Evolutionary conservation across 2,888 invertebrate species (phyloP).

Genomic region (Orthosia cruda): DNA sequence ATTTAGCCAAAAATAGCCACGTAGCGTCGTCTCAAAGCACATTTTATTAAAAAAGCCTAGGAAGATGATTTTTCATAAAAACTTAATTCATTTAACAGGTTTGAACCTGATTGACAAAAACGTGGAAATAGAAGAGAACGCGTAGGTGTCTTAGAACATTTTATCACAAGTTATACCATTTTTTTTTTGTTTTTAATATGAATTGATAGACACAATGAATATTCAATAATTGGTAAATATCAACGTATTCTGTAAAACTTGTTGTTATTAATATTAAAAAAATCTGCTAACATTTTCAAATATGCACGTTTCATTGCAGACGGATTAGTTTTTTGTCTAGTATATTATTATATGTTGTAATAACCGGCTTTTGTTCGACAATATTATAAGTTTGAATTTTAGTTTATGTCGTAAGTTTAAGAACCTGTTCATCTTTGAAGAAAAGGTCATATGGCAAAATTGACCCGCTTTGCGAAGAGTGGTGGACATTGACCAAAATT

Average conservation of each 20-base stretch:
- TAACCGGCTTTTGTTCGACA: constrained; percentile 37
- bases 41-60: no score
- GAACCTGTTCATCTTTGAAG: constrained; percentile 5
- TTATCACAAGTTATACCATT: no score
- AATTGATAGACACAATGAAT: constrained; percentile 3
- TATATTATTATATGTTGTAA: constrained; percentile 6
- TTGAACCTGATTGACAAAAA: neutral
- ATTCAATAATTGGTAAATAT: constrained; percentile 4
- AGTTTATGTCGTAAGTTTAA: constrained; percentile 2
- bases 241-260: constrained; percentile 3
- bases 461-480: no score
- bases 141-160: no score
- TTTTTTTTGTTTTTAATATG: no score
- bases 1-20: no score
- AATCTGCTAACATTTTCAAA: constrained; percentile 23
- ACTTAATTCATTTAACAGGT: no score
- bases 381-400: constrained; percentile 10
- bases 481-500: no score
- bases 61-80: no score
- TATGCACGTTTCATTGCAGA: constrained; percentile 38
- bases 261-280: neutral
- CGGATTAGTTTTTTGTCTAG: constrained; percentile 33
- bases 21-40: no score
- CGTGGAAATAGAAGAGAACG: neutral
- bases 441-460: neutral